phyloP scores from a whole-genome alignment of 2,113 vertebrate genomes.

The Castor canadensis region DNA sequence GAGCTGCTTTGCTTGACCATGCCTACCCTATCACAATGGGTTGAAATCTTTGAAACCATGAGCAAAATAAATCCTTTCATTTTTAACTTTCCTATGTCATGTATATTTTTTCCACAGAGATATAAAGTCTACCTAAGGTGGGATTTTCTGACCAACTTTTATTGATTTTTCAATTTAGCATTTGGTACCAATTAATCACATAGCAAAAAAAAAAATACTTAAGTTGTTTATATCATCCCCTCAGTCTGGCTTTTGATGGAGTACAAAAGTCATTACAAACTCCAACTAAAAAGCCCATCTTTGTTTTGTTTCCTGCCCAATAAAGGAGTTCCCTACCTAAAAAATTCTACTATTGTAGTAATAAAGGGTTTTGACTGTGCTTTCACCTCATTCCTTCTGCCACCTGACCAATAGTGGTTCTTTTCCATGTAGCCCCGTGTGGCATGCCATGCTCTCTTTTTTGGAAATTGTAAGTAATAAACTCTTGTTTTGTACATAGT shows the following conservation, averaged over 20 bases:
- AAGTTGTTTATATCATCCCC: neutral
- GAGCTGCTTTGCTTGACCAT: too few relatives aligned
- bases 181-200: neutral
- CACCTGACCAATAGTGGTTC: too few relatives aligned
- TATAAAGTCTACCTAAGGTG: neutral
- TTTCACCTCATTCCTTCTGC: neutral
- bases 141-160: neutral
- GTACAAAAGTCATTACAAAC: neutral
- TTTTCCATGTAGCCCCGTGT: neutral
- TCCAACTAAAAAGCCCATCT: neutral
- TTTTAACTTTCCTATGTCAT: neutral
- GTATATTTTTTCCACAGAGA: neutral
- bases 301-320: neutral
- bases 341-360: neutral
- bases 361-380: accelerated
- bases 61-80: neutral
- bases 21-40: too few relatives aligned
- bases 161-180: neutral
- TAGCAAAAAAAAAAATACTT: neutral
- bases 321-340: neutral
- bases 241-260: neutral
- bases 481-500: neutral
- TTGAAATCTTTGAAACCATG: too few relatives aligned
- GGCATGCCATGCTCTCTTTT: neutral
- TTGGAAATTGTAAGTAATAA: neutral